Evolutionary conservation across 2,888 invertebrate species (phyloP), one percentile per base, ranked within the genome.

Genomic region (Abrostola tripartita): DNA sequence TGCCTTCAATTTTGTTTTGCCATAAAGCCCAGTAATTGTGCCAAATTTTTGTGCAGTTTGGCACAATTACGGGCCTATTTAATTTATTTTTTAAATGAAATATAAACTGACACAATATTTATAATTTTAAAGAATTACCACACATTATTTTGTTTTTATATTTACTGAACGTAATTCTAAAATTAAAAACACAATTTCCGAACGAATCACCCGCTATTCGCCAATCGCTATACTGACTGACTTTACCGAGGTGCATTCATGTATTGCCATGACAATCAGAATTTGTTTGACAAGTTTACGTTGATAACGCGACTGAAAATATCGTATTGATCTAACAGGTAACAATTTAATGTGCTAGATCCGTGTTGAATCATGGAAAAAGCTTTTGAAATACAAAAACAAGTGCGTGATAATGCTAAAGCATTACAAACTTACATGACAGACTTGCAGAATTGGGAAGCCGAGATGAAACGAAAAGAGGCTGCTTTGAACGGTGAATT

Each of bases 391-490:
- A 87, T 98, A 67, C 97, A 97, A 91, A 96, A 96, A 84, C 96
- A 97, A 88, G 94, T 97, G 64, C 95, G 95, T 76, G 96, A 97
- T 81, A 98, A 97, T 91, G 95, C 96, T 37, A 95, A 96, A 73
- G 97, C 97, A 83, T 90, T 97, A 59, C 95, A 96, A 81, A 95
- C 94, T 74, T 97, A 96, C 90, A 93, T 96, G 87, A 95, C 96
- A 76, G 98, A 97, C 85, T 92, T 98, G 83, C 95, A 96, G 87
- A 95, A 94, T 85, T 97, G 97, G 96, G 96, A 97, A 81, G 90
- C 95, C 56, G 96, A 97, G 87, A 97, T 97, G 96, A 97, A 96
- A 91, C 93, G 95, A 71, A 97, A 96, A 91, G 97, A 97, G 77
- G 90, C 94, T 65, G 95, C 95, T 79, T 84, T 96, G 73, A 91